Evolutionary conservation across 2,113 vertebrate species (phyloP).

Genomic region (Proterorhinus semilunaris): DNA sequence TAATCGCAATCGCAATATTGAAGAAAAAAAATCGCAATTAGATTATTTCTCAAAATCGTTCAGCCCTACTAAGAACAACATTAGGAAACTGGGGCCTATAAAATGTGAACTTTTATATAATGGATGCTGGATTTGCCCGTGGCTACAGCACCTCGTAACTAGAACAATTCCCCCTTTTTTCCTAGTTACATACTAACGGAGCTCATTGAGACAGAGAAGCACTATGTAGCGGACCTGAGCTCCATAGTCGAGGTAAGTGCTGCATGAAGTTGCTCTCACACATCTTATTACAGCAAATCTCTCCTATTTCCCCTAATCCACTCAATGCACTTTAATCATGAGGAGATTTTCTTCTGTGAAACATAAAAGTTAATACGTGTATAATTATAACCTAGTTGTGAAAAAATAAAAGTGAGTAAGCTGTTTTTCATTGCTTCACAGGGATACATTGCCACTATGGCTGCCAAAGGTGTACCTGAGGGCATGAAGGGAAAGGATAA

Average conservation of each 20-base stretch:
- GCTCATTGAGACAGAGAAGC: slow-evolving; percentile 89
- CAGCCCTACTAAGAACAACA: slow-evolving; percentile 9
- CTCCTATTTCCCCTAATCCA: slow-evolving; percentile 28
- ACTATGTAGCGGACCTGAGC: slow-evolving; percentile 87
- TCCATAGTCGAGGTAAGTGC: slow-evolving; percentile 87
- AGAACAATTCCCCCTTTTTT: slow-evolving; percentile 17
- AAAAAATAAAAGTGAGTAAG: slow-evolving; percentile 10
- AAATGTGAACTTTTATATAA: slow-evolving; percentile 12
- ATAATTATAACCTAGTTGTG: slow-evolving; percentile 14
- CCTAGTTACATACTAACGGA: slow-evolving; percentile 88
- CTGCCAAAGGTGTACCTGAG: slow-evolving; percentile 81
- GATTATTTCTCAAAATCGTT: no score
- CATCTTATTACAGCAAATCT: slow-evolving; percentile 48
- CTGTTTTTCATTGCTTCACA: slow-evolving; percentile 48
- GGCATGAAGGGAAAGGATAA: slow-evolving; percentile 91
- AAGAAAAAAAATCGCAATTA: no score
- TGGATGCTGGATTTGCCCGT: background rate
- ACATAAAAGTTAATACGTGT: slow-evolving; percentile 30
- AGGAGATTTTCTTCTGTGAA: background rate
- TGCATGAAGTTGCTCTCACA: slow-evolving; percentile 22
- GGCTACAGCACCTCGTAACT: slow-evolving; percentile 4
- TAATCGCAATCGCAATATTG: no score
- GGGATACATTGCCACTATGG: slow-evolving; percentile 90
- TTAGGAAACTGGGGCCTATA: slow-evolving; percentile 1
- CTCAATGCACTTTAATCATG: background rate